Base-by-base conservation (phyloP, 2,888 invertebrate genomes). In the Anoncus sp. region DNA sequence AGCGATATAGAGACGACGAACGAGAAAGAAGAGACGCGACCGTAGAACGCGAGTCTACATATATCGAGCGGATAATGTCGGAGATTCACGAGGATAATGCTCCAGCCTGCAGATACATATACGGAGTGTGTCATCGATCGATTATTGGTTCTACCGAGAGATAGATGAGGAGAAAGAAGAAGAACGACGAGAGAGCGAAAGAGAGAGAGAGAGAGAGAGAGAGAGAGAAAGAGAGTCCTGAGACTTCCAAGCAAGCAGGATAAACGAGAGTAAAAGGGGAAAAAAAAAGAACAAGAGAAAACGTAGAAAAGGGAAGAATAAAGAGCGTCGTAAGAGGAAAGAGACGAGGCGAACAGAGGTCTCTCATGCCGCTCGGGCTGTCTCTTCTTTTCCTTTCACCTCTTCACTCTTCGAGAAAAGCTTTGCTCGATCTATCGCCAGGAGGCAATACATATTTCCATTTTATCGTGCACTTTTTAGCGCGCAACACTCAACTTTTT, bases 41-140 rank as follows among this genome's bases (percentile, higher is more conserved):
- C 47, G 18, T 70, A 40, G 57, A 43, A 35, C 53, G 24, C 51
- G 22, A 53, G 38, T 45, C 40, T 60, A n/a, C n/a, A 57, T 66
- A 47, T 77, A 70, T 70, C 38, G 57, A 63, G 57, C 45, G 67
- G 71, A 78, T 75, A 75, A 75, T 57, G 67, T 63, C 57, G 49
- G 66, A 75, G 60, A 67, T 75, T 71, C 62, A 40, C 24, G 18
- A 53, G 66, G 76, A 71, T 76, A 76, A 75, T 75, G 63, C 75
- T 70, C 31, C 16, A 70, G 35, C 51, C 51, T 51, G 43, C 49
- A 43, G 73, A 57, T 63, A 73, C 63, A 57, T 53, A 72, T 67
- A 38, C 69, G 63, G 49, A 51, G 75, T 67, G 43, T 75, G 66
- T 27, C 74, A 75, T 75, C 78, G 70, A 79, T 79, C 75, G 75